Conservation (phyloP, 1,140 invertebrate genomes). For the Drosophila erecta region DNA sequence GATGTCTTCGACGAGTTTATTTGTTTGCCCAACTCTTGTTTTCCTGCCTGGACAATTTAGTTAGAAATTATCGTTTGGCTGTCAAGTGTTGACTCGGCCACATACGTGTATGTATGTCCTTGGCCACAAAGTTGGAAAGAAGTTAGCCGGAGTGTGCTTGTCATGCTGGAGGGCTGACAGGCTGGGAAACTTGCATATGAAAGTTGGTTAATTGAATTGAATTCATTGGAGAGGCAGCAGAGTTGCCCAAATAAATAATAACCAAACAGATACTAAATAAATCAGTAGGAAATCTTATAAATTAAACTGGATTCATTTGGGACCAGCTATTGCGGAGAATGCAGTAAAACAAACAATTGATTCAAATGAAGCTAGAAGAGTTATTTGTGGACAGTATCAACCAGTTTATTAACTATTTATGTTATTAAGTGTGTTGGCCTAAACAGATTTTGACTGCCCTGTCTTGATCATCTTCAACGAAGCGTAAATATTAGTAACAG, state of each 20-base stretch:
- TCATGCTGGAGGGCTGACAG: slow-evolving; percentile 26
- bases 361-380: not conserved
- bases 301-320: slow-evolving; percentile 5
- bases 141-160: slow-evolving; percentile 34
- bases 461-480: too few relatives aligned
- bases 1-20: slow-evolving; percentile 69
- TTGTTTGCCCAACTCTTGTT: slow-evolving; percentile 65
- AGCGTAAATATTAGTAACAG: not conserved
- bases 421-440: too few relatives aligned
- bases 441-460: too few relatives aligned
- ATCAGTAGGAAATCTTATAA: slow-evolving; percentile 11
- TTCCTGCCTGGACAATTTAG: slow-evolving; percentile 70
- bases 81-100: slow-evolving; percentile 50
- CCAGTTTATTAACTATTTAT: too few relatives aligned
- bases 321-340: not conserved
- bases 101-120: slow-evolving; percentile 2
- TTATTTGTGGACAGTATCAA: not conserved
- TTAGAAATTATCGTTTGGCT: slow-evolving; percentile 76
- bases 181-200: slow-evolving; percentile 25
- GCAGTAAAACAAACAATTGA: slow-evolving; percentile 5
- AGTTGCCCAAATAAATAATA: slow-evolving; percentile 10
- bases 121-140: slow-evolving; percentile 26
- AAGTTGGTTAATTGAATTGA: slow-evolving; percentile 52
- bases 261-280: slow-evolving; percentile 38
- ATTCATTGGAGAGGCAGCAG: slow-evolving; percentile 31